These are phyloP conservation scores for Paradisaea rubra DNA, from an alignment of 2,113 vertebrate species.

Conservation along the genomic window DNA sequence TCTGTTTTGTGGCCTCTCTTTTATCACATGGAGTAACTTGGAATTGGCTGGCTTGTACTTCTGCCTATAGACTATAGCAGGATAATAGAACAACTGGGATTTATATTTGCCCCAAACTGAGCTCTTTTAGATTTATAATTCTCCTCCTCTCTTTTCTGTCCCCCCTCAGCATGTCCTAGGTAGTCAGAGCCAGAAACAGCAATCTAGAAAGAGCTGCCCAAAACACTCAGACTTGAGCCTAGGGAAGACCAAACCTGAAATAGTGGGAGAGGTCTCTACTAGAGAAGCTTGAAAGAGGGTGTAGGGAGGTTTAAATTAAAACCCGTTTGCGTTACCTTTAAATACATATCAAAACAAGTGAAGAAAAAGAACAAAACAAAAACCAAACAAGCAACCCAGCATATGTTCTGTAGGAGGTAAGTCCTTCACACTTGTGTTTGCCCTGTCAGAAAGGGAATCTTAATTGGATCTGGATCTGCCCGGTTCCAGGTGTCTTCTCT, in stretches of 20 bases:
- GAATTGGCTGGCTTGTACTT: neutral
- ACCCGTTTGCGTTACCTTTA: neutral
- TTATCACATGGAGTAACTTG: neutral
- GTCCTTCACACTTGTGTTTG: neutral
- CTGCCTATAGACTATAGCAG: neutral
- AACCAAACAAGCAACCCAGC: neutral
- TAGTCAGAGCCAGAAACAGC: neutral
- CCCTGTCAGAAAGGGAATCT: neutral
- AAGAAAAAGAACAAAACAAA: neutral
- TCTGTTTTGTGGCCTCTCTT: neutral
- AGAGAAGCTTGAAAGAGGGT: neutral
- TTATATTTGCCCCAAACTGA: neutral
- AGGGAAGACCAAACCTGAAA: neutral
- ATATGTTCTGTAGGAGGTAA: neutral
- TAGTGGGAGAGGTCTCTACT: neutral
- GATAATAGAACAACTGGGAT: neutral
- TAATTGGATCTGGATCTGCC: neutral
- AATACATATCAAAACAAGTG: neutral
- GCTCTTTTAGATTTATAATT: neutral
- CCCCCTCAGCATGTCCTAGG: neutral
- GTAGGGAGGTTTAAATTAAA: neutral
- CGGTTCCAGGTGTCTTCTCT: constrained; percentile 13
- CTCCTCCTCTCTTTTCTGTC: neutral
- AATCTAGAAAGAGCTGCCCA: neutral
- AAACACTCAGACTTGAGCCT: neutral